phyloP scores from a whole-genome alignment of 2,888 invertebrate species.

The Acanthosepion esculentum region DNA sequence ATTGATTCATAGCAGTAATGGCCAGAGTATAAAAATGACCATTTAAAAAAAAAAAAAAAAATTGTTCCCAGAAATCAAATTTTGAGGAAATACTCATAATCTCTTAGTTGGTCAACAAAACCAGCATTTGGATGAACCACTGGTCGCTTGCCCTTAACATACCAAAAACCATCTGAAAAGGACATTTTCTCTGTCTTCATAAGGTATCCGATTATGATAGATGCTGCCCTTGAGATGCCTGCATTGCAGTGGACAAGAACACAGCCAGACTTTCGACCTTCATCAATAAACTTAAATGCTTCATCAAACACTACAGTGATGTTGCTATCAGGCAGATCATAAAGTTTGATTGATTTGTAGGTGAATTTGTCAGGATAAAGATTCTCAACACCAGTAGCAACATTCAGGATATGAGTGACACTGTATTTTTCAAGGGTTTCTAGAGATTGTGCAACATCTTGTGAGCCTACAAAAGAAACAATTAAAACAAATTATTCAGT shows the following conservation, averaged over 20 bases:
- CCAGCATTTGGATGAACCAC: constrained; percentile 87
- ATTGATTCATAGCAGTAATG: too few relatives aligned
- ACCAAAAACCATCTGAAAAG: constrained; percentile 81
- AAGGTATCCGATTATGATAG: constrained; percentile 86
- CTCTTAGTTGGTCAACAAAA: constrained; percentile 83
- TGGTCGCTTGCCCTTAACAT: constrained; percentile 82
- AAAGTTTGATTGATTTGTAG: constrained; percentile 81
- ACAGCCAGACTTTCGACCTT: constrained; percentile 77
- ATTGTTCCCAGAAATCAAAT: background rate
- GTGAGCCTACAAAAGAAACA: constrained; percentile 81
- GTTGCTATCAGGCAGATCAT: constrained; percentile 72
- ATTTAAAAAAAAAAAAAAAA: too few relatives aligned
- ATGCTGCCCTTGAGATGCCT: constrained; percentile 89
- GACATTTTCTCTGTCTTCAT: constrained; percentile 78
- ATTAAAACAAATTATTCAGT: constrained; percentile 5
- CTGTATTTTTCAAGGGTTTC: constrained; percentile 79
- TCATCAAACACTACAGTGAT: constrained; percentile 67
- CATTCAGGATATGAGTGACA: constrained; percentile 85
- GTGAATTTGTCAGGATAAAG: constrained; percentile 73
- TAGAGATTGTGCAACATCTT: constrained; percentile 84
- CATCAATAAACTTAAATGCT: constrained; percentile 81
- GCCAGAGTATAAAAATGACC: too few relatives aligned
- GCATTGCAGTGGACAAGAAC: constrained; percentile 93
- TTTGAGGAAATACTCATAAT: constrained; percentile 54
- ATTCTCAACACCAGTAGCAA: constrained; percentile 77